Conservation (phyloP, 2,888 invertebrate genomes). For the Gordius sp. region DNA sequence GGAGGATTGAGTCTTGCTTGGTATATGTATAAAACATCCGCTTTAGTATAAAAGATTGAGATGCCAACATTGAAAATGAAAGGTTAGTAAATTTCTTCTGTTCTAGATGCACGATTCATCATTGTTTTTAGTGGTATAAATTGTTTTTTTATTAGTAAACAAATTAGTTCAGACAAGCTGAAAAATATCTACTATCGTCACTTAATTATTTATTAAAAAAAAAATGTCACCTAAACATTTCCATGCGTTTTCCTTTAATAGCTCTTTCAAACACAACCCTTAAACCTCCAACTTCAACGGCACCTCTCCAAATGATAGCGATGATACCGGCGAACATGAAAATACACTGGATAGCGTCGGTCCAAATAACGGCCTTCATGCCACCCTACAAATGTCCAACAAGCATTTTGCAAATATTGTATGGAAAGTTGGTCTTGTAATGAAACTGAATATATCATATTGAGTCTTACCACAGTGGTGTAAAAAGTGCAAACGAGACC, state of each 20-base stretch:
- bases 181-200: too few species aligned
- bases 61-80: too few species aligned
- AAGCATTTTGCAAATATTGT: too few species aligned
- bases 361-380: constrained; percentile 72
- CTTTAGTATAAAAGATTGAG: too few species aligned
- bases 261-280: constrained; percentile 24
- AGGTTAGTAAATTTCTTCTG: too few species aligned
- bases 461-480: constrained; percentile 26
- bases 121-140: too few species aligned
- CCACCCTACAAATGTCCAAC: constrained; percentile 37
- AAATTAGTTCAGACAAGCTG: too few species aligned
- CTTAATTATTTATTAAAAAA: constrained; percentile 20
- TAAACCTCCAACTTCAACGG: constrained; percentile 26
- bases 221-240: constrained; percentile 8
- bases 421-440: too few species aligned
- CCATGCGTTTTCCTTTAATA: constrained; percentile 20
- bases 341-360: constrained; percentile 46
- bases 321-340: constrained; percentile 47
- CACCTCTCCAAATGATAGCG: constrained; percentile 37
- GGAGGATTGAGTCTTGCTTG: too few species aligned
- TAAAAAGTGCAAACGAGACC: constrained; percentile 29
- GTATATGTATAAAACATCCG: too few species aligned
- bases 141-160: too few species aligned
- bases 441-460: not conserved
- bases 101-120: too few species aligned